phyloP scores from a whole-genome alignment of 1,140 invertebrate genomes.

The Drosophila rufa region DNA sequence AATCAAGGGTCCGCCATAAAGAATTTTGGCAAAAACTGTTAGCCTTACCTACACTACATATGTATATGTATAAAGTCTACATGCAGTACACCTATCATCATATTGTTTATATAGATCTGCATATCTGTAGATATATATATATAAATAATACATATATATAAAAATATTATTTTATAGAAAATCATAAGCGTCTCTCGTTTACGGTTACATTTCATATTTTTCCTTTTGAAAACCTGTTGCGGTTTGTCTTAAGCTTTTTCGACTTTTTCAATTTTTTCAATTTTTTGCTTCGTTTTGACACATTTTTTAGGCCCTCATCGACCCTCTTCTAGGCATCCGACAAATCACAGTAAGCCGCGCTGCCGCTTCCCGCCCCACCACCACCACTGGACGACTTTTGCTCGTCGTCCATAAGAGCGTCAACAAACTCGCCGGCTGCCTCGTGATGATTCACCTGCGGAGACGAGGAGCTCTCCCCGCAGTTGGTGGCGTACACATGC shows the following conservation, averaged over 20 bases:
- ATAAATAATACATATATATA: constrained; percentile 47
- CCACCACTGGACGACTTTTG: constrained; percentile 52
- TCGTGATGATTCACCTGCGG: constrained; percentile 81
- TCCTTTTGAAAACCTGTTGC: constrained; percentile 19
- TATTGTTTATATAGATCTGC: constrained; percentile 40
- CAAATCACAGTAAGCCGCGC: constrained; percentile 71
- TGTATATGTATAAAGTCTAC: constrained; percentile 29
- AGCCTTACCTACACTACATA: constrained; percentile 36
- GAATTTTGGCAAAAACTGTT: constrained; percentile 56
- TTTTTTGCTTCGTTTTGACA: constrained; percentile 54
- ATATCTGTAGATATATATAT: constrained; percentile 41
- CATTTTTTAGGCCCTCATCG: constrained; percentile 34
- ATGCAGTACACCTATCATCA: constrained; percentile 29
- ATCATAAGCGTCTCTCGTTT: constrained; percentile 81
- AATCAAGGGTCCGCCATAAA: constrained; percentile 38
- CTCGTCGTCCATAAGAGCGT: constrained; percentile 73
- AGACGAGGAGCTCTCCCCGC: constrained; percentile 80
- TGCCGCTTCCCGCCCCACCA: constrained; percentile 30
- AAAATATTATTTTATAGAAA: constrained; percentile 57
- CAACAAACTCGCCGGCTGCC: constrained; percentile 59
- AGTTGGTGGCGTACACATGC: constrained; percentile 84
- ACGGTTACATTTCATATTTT: constrained; percentile 61
- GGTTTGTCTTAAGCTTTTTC: constrained; percentile 15
- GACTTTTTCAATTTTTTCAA: constrained; percentile 22
- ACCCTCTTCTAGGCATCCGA: constrained; percentile 71